Evolutionary conservation across 2,797 vertebrate species (phyloP).

Genomic region (Cichlasoma orientale): DNA sequence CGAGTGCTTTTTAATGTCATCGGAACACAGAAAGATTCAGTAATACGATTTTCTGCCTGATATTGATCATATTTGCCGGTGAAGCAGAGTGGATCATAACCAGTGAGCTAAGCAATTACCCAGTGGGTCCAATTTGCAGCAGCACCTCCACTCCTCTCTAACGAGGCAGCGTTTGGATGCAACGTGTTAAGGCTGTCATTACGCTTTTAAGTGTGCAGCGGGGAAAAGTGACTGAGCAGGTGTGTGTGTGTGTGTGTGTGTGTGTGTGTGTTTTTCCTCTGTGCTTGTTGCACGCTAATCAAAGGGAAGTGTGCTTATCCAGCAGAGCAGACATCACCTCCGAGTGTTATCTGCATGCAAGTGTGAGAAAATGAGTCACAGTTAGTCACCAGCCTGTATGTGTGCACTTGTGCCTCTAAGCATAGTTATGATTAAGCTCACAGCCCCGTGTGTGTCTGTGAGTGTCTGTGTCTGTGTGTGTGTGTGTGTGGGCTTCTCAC

Average conservation of each 20-base stretch:
- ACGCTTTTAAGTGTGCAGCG: neutral
- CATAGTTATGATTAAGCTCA: neutral
- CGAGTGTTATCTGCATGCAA: constrained; percentile 61
- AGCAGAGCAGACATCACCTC: constrained; percentile 58
- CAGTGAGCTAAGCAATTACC: constrained; percentile 47
- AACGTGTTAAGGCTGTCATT: constrained; percentile 13
- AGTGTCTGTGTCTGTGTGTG: neutral
- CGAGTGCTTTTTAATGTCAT: constrained; percentile 53
- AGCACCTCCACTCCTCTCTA: constrained; percentile 10
- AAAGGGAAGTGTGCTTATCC: constrained; percentile 66
- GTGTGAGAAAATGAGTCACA: constrained; percentile 69
- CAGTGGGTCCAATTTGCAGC: constrained; percentile 42
- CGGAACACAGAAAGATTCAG: constrained; percentile 19
- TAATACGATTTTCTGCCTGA: constrained; percentile 55
- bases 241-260: constrained; percentile 10
- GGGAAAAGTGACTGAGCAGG: neutral
- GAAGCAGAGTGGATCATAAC: constrained; percentile 37
- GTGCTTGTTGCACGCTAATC: constrained; percentile 46
- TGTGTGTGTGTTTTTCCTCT: neutral
- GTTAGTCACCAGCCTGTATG: constrained; percentile 43
- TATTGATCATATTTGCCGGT: constrained; percentile 59
- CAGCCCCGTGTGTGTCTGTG: constrained; percentile 11
- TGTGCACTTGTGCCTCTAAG: constrained; percentile 13
- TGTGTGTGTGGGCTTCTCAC: constrained; percentile 34
- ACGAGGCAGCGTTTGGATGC: constrained; percentile 19